Evolutionary conservation across 1,140 invertebrate species (phyloP).

Genomic region (Drosophila subobscura): DNA sequence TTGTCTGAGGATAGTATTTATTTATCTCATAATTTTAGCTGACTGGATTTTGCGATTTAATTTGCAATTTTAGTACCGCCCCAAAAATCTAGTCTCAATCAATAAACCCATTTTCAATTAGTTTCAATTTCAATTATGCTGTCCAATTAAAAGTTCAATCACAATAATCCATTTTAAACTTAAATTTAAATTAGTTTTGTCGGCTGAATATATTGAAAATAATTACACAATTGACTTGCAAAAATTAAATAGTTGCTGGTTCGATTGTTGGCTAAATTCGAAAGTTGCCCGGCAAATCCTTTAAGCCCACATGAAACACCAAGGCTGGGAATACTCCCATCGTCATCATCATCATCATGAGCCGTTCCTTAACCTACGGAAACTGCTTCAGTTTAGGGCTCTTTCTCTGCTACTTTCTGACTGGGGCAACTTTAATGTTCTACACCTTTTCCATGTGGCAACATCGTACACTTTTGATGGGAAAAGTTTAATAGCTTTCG

Average conservation of each 20-base stretch:
- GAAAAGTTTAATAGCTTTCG: conserved; percentile 82
- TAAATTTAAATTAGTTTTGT: too few species aligned
- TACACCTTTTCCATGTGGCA: conserved; percentile 75
- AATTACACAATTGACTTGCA: conserved; percentile 5
- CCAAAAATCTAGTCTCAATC: too few species aligned
- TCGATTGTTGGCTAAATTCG: conserved; percentile 8
- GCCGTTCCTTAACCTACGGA: neutral
- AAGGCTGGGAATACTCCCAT: neutral
- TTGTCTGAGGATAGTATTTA: too few species aligned
- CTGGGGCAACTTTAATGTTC: conserved; percentile 63
- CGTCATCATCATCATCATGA: conserved; percentile 25
- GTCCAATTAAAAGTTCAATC: neutral
- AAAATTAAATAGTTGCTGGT: conserved; percentile 6
- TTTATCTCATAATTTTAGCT: too few species aligned
- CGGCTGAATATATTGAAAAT: neutral
- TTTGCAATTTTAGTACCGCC: too few species aligned
- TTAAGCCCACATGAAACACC: neutral
- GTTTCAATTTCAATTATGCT: too few species aligned
- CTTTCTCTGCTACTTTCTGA: conserved; percentile 14
- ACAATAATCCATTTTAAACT: neutral
- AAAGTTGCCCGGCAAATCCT: neutral
- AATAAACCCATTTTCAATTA: too few species aligned
- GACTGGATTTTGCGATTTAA: too few species aligned
- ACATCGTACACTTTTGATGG: conserved; percentile 74
- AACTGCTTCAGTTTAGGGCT: conserved; percentile 12